Base-by-base conservation (phyloP, 30 jellyfish, hydroid and myxozoan genomes). In the Hydractinia symbiolongicarpus region DNA sequence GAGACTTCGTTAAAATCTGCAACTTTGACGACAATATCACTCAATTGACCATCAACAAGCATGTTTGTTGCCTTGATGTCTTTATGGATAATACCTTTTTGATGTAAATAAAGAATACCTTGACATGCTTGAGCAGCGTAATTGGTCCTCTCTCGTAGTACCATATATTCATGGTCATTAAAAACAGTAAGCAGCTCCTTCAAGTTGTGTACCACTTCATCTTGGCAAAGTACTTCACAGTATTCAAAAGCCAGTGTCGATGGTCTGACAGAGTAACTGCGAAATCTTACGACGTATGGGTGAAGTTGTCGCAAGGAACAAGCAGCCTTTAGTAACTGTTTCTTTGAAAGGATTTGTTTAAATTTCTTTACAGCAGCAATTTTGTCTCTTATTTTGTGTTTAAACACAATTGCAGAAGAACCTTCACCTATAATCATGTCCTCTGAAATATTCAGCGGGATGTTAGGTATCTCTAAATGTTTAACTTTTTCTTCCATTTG, bases 341-440 rank as follows among this genome's bases (percentile, higher is more conserved):
- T 61, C 57, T 53, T 44, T 54, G 85, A 77, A 44, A 77, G 20
- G 60, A 17, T 52, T 77, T 54, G 55, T 61, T 77, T 77, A 79
- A 77, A 54, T 5, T 19, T 50, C 57, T 77, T 77, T 6, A 77
- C 78, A 77, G 85, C 85, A 8, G 80, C 76, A 54, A 30, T 5
- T 53, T 57, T 77, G 76, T 77, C 58, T 57, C 85, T 56, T 49
- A 51, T 30, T 54, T 30, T 54, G 53, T 54, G 76, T 54, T 77
- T 77, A 77, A 14, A 77, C 30, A 77, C 79, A 17, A 21, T 53
- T 77, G 85, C 85, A 77, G 78, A 77, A 77, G 85, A 55, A 20
- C 85, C 85, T 57, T 77, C 85, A 54, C 85, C 79, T 54, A 77
- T 57, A 62, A 62, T 50, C 73, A 6, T 50, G 30, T 62, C 73